Evolutionary conservation across 2,113 vertebrate genomes (phyloP), one percentile per base, ranked within the genome.

Genomic region (Typhlomys cinereus): DNA sequence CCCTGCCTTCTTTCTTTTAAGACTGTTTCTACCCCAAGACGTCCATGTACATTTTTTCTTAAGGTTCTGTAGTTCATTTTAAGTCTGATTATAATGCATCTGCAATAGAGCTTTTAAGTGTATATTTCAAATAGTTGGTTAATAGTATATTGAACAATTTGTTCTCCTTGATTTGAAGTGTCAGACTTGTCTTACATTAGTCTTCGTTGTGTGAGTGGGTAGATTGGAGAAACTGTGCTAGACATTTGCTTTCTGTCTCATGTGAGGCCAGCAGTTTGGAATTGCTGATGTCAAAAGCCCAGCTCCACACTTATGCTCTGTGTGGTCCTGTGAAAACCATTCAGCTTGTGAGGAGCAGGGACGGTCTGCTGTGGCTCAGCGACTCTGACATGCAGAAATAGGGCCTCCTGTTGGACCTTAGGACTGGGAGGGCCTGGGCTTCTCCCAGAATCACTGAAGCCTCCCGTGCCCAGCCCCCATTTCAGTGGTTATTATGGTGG

Each of bases 311-410:
- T n/a, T n/a, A n/a, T n/a, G n/a, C n/a, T n/a, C n/a, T n/a, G n/a
- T n/a, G n/a, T n/a, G n/a, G n/a, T n/a, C n/a, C n/a, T n/a, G n/a
- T n/a, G n/a, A n/a, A n/a, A 27, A 1, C 50, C 18, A 18, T 57
- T 57, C 54, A 10, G 54, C 41, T 15, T 80, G 36, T 1, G 0
- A n/a, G 69, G 39, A 44, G n/a, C 67, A 17, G 27, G 6, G 0
- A 12, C 62, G 3, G 46, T 13, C 44, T 48, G 64, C 52, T 3
- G 2, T 34, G 29, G 34, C 1, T 20, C 54, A 44, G 75, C 50
- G 12, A 25, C 46, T 23, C 34, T 8, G 4, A 62, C 1, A 0
- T 27, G 13, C 12, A 52, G 12, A 25, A 3, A 0, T 6, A 57
- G n/a, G 39, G n/a, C n/a, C n/a, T 71, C 39, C 61, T 46, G 39